These are phyloP conservation scores for Magallana nippona DNA, from an alignment of 2,888 invertebrate genomes.

Conservation along the genomic window DNA sequence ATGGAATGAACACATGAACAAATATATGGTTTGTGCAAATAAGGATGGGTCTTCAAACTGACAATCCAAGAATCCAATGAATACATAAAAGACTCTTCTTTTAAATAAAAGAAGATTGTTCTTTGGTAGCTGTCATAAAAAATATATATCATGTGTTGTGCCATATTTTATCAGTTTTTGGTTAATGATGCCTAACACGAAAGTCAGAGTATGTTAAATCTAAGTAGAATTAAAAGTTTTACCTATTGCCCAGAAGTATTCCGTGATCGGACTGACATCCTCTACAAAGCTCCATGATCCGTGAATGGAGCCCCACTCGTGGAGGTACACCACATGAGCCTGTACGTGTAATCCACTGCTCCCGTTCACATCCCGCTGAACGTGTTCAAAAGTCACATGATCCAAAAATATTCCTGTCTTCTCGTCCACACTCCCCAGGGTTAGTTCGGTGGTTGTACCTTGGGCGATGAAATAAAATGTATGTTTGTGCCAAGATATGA, in stretches of 20 bases:
- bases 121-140: no score
- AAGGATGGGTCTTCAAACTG: no score
- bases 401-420: slow-evolving; percentile 48
- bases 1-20: no score
- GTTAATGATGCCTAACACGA: no score
- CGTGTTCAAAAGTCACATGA: slow-evolving; percentile 41
- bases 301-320: slow-evolving; percentile 54
- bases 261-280: slow-evolving; percentile 51
- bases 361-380: neutral
- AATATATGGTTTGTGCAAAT: no score
- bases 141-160: no score
- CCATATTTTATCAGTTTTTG: no score
- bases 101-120: no score
- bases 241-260: slow-evolving; percentile 61
- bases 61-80: no score
- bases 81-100: no score
- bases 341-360: slow-evolving; percentile 24
- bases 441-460: neutral
- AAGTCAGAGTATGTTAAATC: no score
- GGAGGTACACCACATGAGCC: slow-evolving; percentile 51
- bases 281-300: slow-evolving; percentile 57
- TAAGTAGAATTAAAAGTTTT: neutral
- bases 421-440: slow-evolving; percentile 44
- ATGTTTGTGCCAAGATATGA: slow-evolving; percentile 45
- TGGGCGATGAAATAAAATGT: slow-evolving; percentile 41